phyloP scores from a whole-genome alignment of 30 jellyfish, hydroid and myxozoan genomes.

The Aurelia aurita complex sp. Pacific region DNA sequence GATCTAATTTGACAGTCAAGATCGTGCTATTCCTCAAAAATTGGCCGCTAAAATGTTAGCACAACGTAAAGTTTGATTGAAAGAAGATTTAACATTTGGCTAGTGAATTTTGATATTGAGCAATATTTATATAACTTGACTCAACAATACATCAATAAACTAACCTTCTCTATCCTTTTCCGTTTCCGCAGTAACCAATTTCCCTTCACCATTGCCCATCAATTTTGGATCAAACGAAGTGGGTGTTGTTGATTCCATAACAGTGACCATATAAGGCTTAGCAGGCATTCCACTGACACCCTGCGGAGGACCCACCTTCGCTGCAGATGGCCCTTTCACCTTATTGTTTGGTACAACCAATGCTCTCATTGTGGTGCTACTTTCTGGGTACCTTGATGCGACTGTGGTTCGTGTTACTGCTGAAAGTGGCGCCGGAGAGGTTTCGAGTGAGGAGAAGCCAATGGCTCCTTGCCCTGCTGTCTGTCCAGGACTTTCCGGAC shows the following conservation, averaged over 20 bases:
- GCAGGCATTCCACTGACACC: neutral
- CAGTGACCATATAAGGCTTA: conserved; percentile 7
- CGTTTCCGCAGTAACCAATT: conserved; percentile 9
- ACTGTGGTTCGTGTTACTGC: conserved; percentile 21
- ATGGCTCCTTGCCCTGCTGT: neutral
- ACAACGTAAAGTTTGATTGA: too few relatives aligned
- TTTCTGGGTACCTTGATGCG: neutral
- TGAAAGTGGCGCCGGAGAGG: neutral
- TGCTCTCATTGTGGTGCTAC: neutral
- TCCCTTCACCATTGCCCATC: conserved; percentile 3
- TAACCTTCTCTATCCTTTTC: conserved; percentile 51
- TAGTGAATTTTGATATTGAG: too few relatives aligned
- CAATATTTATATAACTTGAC: too few relatives aligned
- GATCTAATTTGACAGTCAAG: too few relatives aligned
- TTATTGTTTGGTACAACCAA: neutral
- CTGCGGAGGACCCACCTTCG: conserved; percentile 1
- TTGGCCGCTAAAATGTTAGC: too few relatives aligned
- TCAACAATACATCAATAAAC: neutral
- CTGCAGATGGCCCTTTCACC: conserved; percentile 34
- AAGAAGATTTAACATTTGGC: too few relatives aligned
- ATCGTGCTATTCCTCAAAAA: too few relatives aligned
- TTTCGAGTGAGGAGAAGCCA: neutral
- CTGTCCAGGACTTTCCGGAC: too few relatives aligned
- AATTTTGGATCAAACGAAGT: conserved; percentile 15
- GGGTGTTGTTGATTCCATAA: conserved; percentile 43